Evolutionary conservation across 2,113 vertebrate genomes (phyloP), one percentile per base, ranked within the genome.

Genomic region (Orcinus orca): DNA sequence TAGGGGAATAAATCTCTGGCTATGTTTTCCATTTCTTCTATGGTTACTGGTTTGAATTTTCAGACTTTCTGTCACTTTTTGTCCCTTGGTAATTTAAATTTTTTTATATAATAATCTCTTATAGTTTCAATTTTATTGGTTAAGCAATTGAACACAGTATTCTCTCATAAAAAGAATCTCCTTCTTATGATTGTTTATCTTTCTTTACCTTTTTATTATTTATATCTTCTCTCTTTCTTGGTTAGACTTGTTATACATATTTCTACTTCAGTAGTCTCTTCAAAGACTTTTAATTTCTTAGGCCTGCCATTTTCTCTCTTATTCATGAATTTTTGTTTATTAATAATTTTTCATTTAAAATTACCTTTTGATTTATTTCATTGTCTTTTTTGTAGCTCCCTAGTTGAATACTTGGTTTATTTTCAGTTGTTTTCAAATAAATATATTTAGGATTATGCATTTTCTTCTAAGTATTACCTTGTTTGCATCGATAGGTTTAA

Each of bases 371-470:
- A 55, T 87, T 81, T 65, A 73, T 55, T 81, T 71, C 76, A 21
- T 65, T 87, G 33, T 44, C 29, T 80, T 76, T 60, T 47, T 44
- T 17, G 29, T 73, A 67, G 8, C 6, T 87, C 15, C 11, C 55
- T 70, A 79, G 9, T 90, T 79, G 33, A 70, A 41, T 60, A 26
- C 13, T 77, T 55, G n/a, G 47, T 81, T 50, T 62, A 7, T 58
- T 76, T 89, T 71, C 63, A 85, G 68, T 88, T 92, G 18, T 67
- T 96, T 84, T 58, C 44, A 90, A 58, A 47, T 79, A 85, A 44
- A 15, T 41, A 7, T 73, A 68, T 70, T 60, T 77, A 62, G 33
- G 5, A 3, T 67, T 74, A 44, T 77, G 7, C 1, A 63, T 80
- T 93, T 91, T 81, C 20, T 90, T 65, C 33, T 55, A 93, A 80